phyloP scores from a whole-genome alignment of 2,797 vertebrate species.

The Antrozous pallidus region DNA sequence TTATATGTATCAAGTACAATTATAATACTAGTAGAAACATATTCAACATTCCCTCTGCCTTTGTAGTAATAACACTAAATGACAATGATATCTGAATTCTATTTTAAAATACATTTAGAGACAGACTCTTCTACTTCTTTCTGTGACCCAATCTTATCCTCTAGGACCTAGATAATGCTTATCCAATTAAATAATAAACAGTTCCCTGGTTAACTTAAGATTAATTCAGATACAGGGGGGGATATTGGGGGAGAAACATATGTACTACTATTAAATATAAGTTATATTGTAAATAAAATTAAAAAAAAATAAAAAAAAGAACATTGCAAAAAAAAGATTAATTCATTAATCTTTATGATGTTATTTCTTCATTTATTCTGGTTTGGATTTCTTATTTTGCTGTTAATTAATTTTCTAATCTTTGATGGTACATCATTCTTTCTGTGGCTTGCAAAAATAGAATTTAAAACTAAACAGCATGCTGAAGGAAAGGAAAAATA shows the following conservation, averaged over 20 bases:
- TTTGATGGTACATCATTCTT: not conserved
- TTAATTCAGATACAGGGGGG: not conserved
- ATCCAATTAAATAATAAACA: not conserved
- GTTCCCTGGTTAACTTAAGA: not conserved
- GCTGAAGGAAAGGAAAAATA: not conserved
- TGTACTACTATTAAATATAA: no score
- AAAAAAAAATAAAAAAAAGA: no score
- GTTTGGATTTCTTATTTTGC: slow-evolving; percentile 23
- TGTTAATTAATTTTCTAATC: slow-evolving; percentile 2
- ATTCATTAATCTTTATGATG: no score
- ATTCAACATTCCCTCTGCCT: not conserved
- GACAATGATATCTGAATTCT: not conserved
- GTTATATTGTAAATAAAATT: no score
- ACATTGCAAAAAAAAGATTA: no score
- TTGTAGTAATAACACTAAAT: slow-evolving; percentile 6
- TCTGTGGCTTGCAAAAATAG: slow-evolving; percentile 7
- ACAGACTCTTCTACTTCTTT: not conserved
- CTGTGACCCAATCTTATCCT: not conserved
- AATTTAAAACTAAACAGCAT: not conserved
- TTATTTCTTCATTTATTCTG: slow-evolving; percentile 26
- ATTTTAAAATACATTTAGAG: not conserved
- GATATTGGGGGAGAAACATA: no score
- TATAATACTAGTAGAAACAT: not conserved
- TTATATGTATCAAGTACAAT: not conserved
- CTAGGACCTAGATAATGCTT: not conserved